Base-by-base conservation (phyloP, 37 sponge, comb jelly and placozoan species). In the Mnemiopsis leidyi region DNA sequence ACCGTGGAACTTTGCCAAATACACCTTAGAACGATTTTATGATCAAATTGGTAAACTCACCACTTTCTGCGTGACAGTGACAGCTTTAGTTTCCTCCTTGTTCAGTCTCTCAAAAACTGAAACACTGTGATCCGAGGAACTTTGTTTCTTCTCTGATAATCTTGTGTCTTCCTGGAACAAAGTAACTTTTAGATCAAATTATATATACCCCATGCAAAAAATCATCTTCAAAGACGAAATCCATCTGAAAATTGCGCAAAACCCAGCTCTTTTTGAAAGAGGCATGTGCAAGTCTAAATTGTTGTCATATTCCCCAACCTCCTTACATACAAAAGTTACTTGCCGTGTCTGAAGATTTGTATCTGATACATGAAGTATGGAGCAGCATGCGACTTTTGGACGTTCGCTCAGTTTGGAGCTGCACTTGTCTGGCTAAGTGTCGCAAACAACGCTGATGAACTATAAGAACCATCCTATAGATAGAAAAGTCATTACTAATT, bases 81-180 rank as follows among this genome's bases (percentile, higher is more conserved):
- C 36, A 24, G 90, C 90, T 13, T 28, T 85, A 32, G 90, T 35
- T 39, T 85, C 36, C 23, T 85, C 90, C 35, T 85, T 85, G 32
- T 85, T 35, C 23, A 85, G 35, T 29, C 90, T 7, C 35, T 85
- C 90, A 85, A 85, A 85, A 1, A 85, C 90, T 36, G 90, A 85
- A 20, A 85, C 90, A 85, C 23, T 40, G 29, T 85, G 90, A 26
- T 85, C 90, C 5, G 90, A 40, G 9, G 90, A 85, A 32, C 79
- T 77, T 39, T 38, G 61, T 23, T 85, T 85, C 16, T 85, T n/a
- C 61, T 23, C 23, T 85, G 61, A 18, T 28, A 40, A 7, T 36
- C 23, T 33, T 61, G 23, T 38, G 1, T 39, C 90, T 39, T 18
- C 25, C 90, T n/a, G n/a, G n/a, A n/a, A n/a, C n/a, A n/a, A n/a